Evolutionary conservation across 1,140 invertebrate species (phyloP), one percentile per base, ranked within the genome.

Genomic region (Bombus sylvicola): DNA sequence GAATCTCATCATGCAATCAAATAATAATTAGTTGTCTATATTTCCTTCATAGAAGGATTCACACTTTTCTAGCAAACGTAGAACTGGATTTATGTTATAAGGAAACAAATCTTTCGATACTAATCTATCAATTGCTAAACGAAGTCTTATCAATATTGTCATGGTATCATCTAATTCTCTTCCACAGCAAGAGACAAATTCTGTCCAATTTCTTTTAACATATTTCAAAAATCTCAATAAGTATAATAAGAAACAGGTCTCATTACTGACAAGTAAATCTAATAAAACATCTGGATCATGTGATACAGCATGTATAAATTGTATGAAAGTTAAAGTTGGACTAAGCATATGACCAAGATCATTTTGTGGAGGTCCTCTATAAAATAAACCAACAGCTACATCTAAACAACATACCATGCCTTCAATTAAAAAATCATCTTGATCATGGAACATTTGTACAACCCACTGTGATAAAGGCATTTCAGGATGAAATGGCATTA

Each of bases 351-450:
- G 96, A 85, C 97, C 97, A 68, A 98, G 95, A 92, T 98, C 97
- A 47, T 97, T 97, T 89, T 97, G 97, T 39, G 97, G 96, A 10
- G 97, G 97, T 91, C 98, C 97, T 71, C 97, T 96, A 91, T 98
- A 97, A 41, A 97, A 97, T 37, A 98, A 96, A 74, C 98, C 98
- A 68, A 97, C 97, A 9, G 97, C 98, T 43, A 98, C 98, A 93
- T 98, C 98, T 53, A 98, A 94, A 66, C 97, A 98, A 94, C 98
- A 98, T 2, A 98, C 97, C 98, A 99, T 98, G n/a, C 97, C 97
- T 95, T 98, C 98, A 41, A 98, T 97, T 77, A 99, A 93, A 89
- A 98, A 98, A 93, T 99, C 98, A 93, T 99, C 98, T 94, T 98
- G 98, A 94, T 98, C 98, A 88, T 97, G 97, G 92, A 99, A 98